phyloP scores from a whole-genome alignment of 2,888 invertebrate genomes.

The Cheilosia grossa region DNA sequence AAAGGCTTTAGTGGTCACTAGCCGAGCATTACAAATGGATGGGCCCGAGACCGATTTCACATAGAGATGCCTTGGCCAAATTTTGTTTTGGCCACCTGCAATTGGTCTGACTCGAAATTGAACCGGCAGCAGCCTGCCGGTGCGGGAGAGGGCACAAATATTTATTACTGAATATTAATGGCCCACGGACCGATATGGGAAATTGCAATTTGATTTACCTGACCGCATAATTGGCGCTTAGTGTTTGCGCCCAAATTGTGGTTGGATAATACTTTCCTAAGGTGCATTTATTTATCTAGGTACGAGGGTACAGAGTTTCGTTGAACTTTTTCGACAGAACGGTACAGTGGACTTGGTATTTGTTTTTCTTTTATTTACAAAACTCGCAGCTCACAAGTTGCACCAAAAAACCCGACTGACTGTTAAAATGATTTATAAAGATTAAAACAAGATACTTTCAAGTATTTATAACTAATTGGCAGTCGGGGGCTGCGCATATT shows the following conservation, averaged over 20 bases:
- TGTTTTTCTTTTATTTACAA: not conserved
- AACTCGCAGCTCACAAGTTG: too few species aligned
- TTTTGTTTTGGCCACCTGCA: conserved; percentile 57
- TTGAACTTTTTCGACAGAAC: conserved; percentile 28
- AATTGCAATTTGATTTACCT: conserved; percentile 72
- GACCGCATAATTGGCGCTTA: conserved; percentile 73
- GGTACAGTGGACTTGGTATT: conserved; percentile 14
- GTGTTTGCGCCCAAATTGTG: conserved; percentile 54
- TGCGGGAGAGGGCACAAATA: conserved; percentile 4
- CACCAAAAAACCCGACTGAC: too few species aligned
- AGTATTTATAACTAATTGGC: too few species aligned
- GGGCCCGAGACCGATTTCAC: conserved; percentile 29
- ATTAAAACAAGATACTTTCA: too few species aligned
- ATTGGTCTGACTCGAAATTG: conserved; percentile 33
- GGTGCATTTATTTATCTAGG: too few species aligned
- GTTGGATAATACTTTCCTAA: conserved; percentile 39
- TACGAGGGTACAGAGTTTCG: conserved; percentile 35
- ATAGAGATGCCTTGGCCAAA: conserved; percentile 34
- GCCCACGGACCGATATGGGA: conserved; percentile 56
- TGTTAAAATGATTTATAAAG: too few species aligned
- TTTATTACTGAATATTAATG: conserved; percentile 71
- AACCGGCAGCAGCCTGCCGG: not conserved
- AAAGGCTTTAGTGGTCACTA: conserved; percentile 70
- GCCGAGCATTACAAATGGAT: conserved; percentile 69
- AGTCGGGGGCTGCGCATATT: too few species aligned